Base-by-base conservation (phyloP, 1,140 invertebrate genomes). In the Drosophila arawakana region DNA sequence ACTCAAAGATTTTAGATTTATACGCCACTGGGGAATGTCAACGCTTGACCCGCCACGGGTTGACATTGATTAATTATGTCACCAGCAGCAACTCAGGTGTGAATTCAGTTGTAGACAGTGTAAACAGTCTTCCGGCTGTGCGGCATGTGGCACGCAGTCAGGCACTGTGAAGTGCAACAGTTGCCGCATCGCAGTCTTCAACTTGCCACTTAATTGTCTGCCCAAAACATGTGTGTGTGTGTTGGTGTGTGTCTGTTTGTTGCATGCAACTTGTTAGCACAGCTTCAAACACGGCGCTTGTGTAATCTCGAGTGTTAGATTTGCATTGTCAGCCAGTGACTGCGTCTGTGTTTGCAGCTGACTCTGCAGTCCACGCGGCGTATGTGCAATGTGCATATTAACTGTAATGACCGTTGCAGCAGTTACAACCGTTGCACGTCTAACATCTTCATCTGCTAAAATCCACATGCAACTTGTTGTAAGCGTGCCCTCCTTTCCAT, bases 51-150 rank as follows among this genome's bases (percentile, higher is more conserved):
- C 52, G 66, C 67, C 63, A 66, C 21, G 10, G 63, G 58, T 74
- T 80, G 83, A 89, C 84, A 88, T 80, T 88, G 83, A 89, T 68
- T 69, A 88, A 88, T 88, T 71, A 81, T 88, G 84, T 89, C 84
- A 89, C 78, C 25, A 30, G 25, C 25, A 30, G 25, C 25, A 30
- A 5, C 25, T 30, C 25, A 30, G 25, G 3, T 30, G 25, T 30
- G 25, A 30, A 30, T 3, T 5, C 2, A 4, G 25, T 2, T 39
- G 34, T 21, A 35, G 63, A 44, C 55, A 47, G 8, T 85, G 81
- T 78, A 75, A 86, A 85, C 37, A 70, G 75, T 80, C 82, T 85
- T 85, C 82, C 82, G 82, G 75, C 60, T 85, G 76, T 11, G 35
- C 60, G 55, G 35, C 63, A 57, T 30, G 25, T 30, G 44, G 34